Evolutionary conservation across 2,113 vertebrate species (phyloP), one percentile per base, ranked within the genome.

Genomic region (Lamprologus tigripictilis): DNA sequence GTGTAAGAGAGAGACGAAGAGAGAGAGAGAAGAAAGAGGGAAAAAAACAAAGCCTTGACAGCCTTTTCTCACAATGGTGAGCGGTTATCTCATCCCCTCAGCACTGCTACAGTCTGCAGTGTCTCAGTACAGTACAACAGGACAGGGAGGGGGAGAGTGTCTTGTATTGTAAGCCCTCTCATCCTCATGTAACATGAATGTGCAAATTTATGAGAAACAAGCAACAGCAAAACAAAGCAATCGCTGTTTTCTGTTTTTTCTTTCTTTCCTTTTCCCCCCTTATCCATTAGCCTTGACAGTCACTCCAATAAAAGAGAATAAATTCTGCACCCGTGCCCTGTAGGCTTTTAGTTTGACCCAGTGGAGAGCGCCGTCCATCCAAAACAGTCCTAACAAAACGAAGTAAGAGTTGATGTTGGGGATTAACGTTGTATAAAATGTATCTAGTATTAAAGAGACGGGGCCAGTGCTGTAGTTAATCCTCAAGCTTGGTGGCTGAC

Each of bases 371-470:
- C 85, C 35, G 88, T 94, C 87, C 92, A 87, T 94, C 88, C 88
- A 91, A 53, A 53, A 7, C 37, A 61, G 88, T 94, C 87, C 88
- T 93, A 93, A 93, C 88, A 94, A 92, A 94, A 89, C 17, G 63
- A 90, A 21, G 90, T 87, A 90, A 89, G 57, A 83, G 81, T 78
- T 87, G 26, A 90, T 83, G 79, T 88, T 86, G 42, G 86, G 89
- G 92, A 93, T 96, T 95, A 94, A 81, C 9, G 6, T 89, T 95
- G 93, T 94, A 89, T 93, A 95, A 95, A 95, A 95, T 95, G 88
- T 94, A 92, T 94, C 90, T 92, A 40, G 91, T 84, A 86, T 93
- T 92, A 92, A 94, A 91, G 91, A 92, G 88, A 94, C 80, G 84
- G 81, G 83, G 63, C 86, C 79, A 89, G 80, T 85, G 84, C 37